A percentile compares a stretch with the other conserved stretches of the same genome.
Conservation (phyloP, 2,113 vertebrate species). For the Helogale parvula region DNA sequence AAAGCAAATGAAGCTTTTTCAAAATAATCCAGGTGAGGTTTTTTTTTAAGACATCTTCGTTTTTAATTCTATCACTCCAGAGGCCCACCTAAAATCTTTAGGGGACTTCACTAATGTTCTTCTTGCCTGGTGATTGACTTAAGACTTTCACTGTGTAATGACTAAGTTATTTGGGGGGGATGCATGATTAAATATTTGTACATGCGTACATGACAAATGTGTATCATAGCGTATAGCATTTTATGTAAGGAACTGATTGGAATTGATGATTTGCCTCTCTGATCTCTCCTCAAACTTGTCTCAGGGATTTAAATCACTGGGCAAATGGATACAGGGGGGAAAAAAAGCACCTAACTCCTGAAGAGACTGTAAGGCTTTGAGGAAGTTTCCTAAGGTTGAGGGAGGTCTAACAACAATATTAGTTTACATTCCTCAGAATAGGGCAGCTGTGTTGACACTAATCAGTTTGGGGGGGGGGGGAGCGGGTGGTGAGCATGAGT, state of each 20-base stretch:
- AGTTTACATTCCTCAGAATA: conserved; percentile 88
- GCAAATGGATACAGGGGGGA: background rate
- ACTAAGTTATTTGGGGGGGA: background rate
- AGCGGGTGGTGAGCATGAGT: background rate
- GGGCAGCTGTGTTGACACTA: conserved; percentile 88
- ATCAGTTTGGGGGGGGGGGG: conserved; percentile 63
- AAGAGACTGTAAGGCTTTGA: conserved; percentile 75
- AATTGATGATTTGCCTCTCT: background rate
- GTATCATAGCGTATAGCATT: background rate
- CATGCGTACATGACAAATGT: background rate
- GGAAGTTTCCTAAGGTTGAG: conserved; percentile 84
- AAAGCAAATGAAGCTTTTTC: conserved; percentile 52
- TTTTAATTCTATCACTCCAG: background rate
- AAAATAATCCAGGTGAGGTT: conserved; percentile 34
- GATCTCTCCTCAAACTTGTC: conserved; percentile 39
- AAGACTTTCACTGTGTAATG: conserved; percentile 9
- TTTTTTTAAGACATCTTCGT: background rate
- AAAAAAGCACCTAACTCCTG: background rate
- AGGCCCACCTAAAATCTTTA: conserved; percentile 8
- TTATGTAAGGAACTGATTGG: background rate
- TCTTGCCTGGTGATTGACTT: background rate
- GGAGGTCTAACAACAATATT: conserved; percentile 86
- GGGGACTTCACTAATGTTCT: background rate
- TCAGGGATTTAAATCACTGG: conserved; percentile 53
- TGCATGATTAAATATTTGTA: background rate